Conservation (phyloP, 2,797 vertebrate genomes). For the Threskiornis aethiopicus region DNA sequence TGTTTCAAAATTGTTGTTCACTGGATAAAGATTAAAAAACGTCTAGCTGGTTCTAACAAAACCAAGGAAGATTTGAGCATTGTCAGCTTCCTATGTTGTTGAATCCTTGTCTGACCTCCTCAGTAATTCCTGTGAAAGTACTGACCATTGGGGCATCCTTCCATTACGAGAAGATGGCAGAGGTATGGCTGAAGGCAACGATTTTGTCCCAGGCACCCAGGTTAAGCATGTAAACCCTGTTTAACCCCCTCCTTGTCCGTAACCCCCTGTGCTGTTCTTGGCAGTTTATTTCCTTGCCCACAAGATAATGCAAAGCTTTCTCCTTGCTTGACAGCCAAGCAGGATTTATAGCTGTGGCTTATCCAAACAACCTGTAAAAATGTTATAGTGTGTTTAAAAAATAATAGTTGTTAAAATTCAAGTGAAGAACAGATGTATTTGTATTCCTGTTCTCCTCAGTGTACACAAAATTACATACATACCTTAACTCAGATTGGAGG, state of each 20-base stretch:
- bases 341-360: slow-evolving; percentile 14
- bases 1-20: not conserved
- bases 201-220: not conserved
- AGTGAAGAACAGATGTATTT: not conserved
- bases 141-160: not conserved
- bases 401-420: not conserved
- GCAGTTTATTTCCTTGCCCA: not conserved
- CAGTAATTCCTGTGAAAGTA: not conserved
- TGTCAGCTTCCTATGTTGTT: not conserved
- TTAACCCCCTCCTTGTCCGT: not conserved
- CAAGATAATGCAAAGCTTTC: not conserved
- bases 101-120: not conserved
- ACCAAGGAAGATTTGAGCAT: not conserved
- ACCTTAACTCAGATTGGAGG: not conserved
- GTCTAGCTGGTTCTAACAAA: not conserved
- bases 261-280: not conserved
- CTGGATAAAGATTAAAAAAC: not conserved
- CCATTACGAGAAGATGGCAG: not conserved
- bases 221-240: not conserved
- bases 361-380: slow-evolving; percentile 39
- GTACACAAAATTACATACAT: not conserved
- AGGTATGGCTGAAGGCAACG: fast-evolving
- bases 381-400: not conserved
- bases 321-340: not conserved
- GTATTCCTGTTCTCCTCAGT: not conserved